Evolutionary conservation across 2,113 vertebrate species (phyloP).

Genomic region (Peromyscus leucopus): DNA sequence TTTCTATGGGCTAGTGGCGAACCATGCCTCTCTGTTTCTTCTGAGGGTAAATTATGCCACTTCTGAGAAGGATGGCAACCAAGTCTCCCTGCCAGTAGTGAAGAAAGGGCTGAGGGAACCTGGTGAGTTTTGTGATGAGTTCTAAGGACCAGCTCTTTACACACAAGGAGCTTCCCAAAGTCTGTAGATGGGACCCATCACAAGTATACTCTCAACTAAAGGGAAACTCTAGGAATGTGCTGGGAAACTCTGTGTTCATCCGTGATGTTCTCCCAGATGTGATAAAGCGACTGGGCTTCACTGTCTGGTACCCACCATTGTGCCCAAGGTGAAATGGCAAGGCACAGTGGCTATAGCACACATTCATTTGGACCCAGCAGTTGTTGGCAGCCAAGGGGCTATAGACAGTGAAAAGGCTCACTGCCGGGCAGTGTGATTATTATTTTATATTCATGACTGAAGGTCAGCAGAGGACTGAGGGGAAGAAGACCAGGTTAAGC

Average conservation of each 20-base stretch:
- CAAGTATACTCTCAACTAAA: background rate
- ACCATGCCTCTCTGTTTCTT: background rate
- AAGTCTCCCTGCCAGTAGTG: background rate
- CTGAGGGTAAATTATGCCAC: background rate
- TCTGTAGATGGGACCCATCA: background rate
- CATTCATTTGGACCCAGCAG: background rate
- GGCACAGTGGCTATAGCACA: background rate
- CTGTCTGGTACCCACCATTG: background rate
- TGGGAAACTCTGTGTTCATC: background rate
- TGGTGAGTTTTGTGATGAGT: background rate
- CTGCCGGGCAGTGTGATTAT: fast-evolving
- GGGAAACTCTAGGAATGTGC: background rate
- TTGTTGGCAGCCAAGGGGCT: background rate
- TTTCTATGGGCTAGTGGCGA: background rate
- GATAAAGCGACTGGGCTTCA: background rate
- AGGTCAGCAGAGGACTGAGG: background rate
- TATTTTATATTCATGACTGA: background rate
- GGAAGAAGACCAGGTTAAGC: background rate
- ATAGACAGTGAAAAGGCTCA: background rate
- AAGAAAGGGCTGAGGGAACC: background rate
- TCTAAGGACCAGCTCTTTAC: conserved; percentile 6
- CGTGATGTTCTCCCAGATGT: fast-evolving
- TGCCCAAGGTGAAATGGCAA: background rate
- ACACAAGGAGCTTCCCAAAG: background rate
- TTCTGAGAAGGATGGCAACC: background rate